Percentiles rank a stretch among this genome's conserved stretches.
Evolutionary conservation across 2,113 vertebrate genomes (phyloP).

Genomic region (Neotoma lepida): DNA sequence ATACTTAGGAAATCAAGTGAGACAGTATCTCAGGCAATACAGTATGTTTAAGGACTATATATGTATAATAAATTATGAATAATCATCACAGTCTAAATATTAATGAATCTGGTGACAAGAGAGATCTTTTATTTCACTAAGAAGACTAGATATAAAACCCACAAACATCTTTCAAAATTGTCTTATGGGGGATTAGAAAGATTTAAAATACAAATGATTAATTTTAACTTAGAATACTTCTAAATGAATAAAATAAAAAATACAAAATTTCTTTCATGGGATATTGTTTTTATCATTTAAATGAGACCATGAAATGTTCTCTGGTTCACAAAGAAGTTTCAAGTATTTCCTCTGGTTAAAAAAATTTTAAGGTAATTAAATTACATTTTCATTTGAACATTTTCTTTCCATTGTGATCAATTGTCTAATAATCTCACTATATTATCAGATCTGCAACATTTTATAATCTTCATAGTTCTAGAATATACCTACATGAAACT

Average conservation of each 20-base stretch:
- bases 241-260: conserved; percentile 63
- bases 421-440: background rate
- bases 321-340: background rate
- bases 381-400: background rate
- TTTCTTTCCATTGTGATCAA: background rate
- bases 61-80: conserved; percentile 53
- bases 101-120: conserved; percentile 46
- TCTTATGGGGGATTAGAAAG: conserved; percentile 1
- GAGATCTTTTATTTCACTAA: conserved; percentile 46
- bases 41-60: conserved; percentile 30
- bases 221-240: background rate
- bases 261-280: background rate
- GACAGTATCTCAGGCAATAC: conserved; percentile 8
- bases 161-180: background rate
- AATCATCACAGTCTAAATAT: conserved; percentile 55
- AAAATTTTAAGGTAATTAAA: background rate
- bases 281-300: conserved; percentile 36
- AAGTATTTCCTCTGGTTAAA: conserved; percentile 12
- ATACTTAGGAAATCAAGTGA: background rate
- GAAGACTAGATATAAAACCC: conserved; percentile 6
- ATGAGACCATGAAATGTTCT: background rate
- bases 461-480: background rate
- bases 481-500: background rate
- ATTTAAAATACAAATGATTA: conserved; percentile 56
- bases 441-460: background rate